Evolutionary conservation across 2,888 invertebrate genomes (phyloP).

Genomic region (Athrips mouffetella): DNA sequence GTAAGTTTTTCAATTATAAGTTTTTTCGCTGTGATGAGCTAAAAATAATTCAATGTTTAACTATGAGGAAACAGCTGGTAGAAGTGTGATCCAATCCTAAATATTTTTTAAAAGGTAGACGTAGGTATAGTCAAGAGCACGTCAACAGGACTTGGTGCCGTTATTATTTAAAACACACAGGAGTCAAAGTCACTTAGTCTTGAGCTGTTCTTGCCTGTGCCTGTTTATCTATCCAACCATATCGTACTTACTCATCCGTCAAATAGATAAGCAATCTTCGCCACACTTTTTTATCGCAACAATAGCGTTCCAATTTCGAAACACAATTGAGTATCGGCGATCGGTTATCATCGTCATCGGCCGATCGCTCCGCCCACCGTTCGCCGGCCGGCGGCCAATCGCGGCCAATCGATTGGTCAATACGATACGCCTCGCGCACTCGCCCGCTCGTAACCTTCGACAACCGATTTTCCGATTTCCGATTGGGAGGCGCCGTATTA

Average conservation of each 20-base stretch:
- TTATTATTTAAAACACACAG: too few species aligned
- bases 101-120: neutral
- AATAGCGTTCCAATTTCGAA: conserved; percentile 9
- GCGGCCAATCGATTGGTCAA: conserved; percentile 66
- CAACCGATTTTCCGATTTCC: conserved; percentile 13
- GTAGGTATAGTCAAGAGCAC: too few species aligned
- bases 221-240: neutral
- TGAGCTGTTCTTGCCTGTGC: too few species aligned
- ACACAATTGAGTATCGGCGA: conserved; percentile 8
- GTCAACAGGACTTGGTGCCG: too few species aligned
- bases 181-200: too few species aligned
- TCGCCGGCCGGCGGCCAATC: conserved; percentile 57
- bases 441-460: conserved; percentile 17
- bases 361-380: conserved; percentile 57
- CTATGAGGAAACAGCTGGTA: too few species aligned
- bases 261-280: conserved; percentile 10
- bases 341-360: conserved; percentile 46
- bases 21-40: too few species aligned
- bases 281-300: neutral
- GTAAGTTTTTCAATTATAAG: too few species aligned
- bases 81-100: too few species aligned
- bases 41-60: too few species aligned
- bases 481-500: conserved; percentile 9
- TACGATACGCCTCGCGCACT: conserved; percentile 44
- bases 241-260: conserved; percentile 8